Evolutionary conservation across 2,888 invertebrate species (phyloP).

Genomic region (Platycheirus rosarum): DNA sequence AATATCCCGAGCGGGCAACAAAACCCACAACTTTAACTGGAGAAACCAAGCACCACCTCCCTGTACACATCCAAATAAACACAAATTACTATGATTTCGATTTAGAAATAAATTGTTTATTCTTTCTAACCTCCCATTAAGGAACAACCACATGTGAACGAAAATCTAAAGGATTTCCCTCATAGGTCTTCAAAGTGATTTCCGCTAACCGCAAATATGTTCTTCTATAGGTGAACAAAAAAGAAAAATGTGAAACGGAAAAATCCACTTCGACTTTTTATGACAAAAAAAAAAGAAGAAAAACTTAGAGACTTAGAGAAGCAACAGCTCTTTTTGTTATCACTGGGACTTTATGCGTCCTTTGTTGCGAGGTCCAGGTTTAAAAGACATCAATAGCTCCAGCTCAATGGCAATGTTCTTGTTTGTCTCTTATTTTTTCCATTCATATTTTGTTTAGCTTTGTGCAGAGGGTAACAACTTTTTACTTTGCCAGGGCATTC

Average conservation of each 20-base stretch:
- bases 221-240: neutral
- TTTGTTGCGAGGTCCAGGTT: neutral
- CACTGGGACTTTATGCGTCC: neutral
- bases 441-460: neutral
- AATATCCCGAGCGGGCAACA: no score
- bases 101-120: no score
- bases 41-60: no score
- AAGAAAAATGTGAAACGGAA: neutral
- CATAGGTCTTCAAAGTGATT: slow-evolving; percentile 1
- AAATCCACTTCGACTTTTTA: slow-evolving; percentile 8
- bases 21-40: no score
- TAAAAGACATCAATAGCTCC: neutral
- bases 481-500: neutral
- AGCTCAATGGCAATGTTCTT: neutral
- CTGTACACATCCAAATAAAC: no score
- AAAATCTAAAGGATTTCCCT: neutral
- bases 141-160: neutral
- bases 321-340: slow-evolving; percentile 1
- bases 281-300: no score
- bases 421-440: neutral
- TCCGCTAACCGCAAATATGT: slow-evolving; percentile 2
- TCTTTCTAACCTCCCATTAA: neutral
- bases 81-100: no score
- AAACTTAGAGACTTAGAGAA: no score
- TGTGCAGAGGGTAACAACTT: neutral